Conservation (phyloP, 2,888 invertebrate genomes). For the Pedicia rivosa region DNA sequence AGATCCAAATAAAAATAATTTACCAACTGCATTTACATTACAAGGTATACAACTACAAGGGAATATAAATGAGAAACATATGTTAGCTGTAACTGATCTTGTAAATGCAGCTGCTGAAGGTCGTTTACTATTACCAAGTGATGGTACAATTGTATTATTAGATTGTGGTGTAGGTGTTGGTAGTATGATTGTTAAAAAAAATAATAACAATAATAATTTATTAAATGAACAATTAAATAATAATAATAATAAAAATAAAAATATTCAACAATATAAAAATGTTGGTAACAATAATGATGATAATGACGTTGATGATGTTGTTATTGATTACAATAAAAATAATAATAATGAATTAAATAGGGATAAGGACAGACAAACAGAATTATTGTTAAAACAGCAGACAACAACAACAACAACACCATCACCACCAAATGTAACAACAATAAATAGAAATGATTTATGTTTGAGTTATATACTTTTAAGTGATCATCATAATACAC, state of each 20-base stretch:
- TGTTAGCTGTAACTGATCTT: conserved; percentile 27
- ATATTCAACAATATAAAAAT: background rate
- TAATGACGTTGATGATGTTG: background rate
- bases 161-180: conserved; percentile 30
- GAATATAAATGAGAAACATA: conserved; percentile 30
- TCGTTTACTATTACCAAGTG: conserved; percentile 29
- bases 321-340: no score
- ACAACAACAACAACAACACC: no score
- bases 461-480: no score
- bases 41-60: conserved; percentile 32
- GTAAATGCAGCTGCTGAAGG: conserved; percentile 31
- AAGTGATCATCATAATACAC: no score
- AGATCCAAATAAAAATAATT: conserved; percentile 30
- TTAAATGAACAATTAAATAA: conserved; percentile 5
- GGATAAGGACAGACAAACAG: no score
- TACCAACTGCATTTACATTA: conserved; percentile 30
- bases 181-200: conserved; percentile 24
- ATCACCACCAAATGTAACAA: no score
- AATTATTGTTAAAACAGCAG: no score
- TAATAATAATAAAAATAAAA: conserved; percentile 5
- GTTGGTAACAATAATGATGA: background rate
- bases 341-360: no score
- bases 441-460: no score
- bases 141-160: conserved; percentile 29
- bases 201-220: conserved; percentile 6